Evolutionary conservation across 37 sponge, comb jelly and placozoan species (phyloP).

Genomic region (Aplysina aerophoba): DNA sequence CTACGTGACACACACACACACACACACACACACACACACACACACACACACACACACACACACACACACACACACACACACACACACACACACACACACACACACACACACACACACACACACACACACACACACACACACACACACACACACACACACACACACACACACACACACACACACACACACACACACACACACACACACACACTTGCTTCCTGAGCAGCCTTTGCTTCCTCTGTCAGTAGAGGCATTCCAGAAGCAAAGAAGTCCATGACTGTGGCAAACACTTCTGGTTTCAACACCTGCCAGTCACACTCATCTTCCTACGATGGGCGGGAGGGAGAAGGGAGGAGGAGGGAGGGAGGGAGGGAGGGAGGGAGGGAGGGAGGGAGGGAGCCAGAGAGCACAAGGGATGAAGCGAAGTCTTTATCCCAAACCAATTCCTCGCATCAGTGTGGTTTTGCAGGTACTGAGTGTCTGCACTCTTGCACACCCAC

Average conservation of each 20-base stretch:
- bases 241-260: slow-evolving; percentile 79
- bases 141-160: slow-evolving; percentile 25
- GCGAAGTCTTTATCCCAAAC: too few species aligned
- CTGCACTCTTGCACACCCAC: too few species aligned
- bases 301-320: slow-evolving; percentile 79
- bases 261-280: slow-evolving; percentile 96
- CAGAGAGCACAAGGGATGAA: background rate
- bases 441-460: too few species aligned
- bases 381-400: background rate
- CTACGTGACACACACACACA: too few species aligned
- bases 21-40: too few species aligned
- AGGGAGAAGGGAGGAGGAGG: background rate
- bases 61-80: too few species aligned
- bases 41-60: too few species aligned
- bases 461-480: too few species aligned
- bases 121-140: slow-evolving; percentile 27
- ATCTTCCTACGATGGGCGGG: slow-evolving; percentile 44
- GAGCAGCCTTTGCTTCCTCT: slow-evolving; percentile 50
- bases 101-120: slow-evolving; percentile 30
- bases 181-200: slow-evolving; percentile 25
- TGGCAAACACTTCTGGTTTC: slow-evolving; percentile 92
- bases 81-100: slow-evolving; percentile 30
- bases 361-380: slow-evolving; percentile 9
- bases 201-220: background rate
- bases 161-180: slow-evolving; percentile 25